Evolutionary conservation across 2,797 vertebrate species (phyloP).

Genomic region (Oceanodroma leucorhoa): DNA sequence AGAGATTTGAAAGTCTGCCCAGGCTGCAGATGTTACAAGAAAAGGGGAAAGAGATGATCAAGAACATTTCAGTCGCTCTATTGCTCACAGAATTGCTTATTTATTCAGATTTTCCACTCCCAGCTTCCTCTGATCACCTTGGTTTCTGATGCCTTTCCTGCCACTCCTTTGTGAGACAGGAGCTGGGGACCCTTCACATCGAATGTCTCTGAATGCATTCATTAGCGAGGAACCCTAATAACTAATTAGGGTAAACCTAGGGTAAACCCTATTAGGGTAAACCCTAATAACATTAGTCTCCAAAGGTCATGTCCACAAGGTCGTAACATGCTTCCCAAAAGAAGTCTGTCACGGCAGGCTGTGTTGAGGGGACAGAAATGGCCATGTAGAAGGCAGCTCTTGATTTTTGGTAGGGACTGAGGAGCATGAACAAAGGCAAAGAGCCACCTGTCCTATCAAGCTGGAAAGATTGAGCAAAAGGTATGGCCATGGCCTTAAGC

Average conservation of each 20-base stretch:
- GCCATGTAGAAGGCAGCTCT: background rate
- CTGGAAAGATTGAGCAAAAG: background rate
- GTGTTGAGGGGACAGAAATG: background rate
- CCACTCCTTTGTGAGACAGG: background rate
- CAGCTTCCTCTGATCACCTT: background rate
- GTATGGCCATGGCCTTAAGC: background rate
- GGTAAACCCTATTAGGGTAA: too few relatives aligned
- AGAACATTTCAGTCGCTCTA: background rate
- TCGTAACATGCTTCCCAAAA: background rate
- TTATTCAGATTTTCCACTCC: background rate
- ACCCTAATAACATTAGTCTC: fast-evolving
- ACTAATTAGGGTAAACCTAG: too few relatives aligned
- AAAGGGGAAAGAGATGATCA: background rate
- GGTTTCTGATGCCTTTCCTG: background rate
- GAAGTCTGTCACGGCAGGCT: background rate
- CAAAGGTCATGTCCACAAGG: background rate
- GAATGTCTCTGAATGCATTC: fast-evolving
- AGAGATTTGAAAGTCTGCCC: background rate
- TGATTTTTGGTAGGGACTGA: background rate
- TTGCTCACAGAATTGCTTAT: background rate
- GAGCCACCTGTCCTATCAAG: background rate
- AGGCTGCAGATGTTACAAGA: background rate
- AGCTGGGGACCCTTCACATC: background rate
- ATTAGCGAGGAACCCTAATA: background rate
- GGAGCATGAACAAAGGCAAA: background rate